phyloP scores from a whole-genome alignment of 1,140 invertebrate genomes.

The Drosophila santomea region DNA sequence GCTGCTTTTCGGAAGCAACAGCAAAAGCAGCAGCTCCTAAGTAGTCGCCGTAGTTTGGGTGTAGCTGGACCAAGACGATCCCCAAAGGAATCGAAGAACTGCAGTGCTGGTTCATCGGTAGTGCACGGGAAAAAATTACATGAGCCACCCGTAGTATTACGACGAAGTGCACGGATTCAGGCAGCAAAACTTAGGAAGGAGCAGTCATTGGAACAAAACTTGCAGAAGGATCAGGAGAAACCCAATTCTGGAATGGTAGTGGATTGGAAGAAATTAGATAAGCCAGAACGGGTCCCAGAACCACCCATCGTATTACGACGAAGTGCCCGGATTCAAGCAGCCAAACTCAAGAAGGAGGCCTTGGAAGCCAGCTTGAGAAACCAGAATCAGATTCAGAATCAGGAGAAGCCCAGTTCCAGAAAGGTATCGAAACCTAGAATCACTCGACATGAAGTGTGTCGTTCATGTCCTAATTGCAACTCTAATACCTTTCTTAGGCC shows the following conservation, averaged over 20 bases:
- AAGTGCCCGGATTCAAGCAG: not conserved
- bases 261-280: not conserved
- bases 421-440: not conserved
- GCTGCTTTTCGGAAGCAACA: not conserved
- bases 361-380: not conserved
- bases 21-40: not conserved
- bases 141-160: too few species aligned
- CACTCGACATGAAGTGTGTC: too few species aligned
- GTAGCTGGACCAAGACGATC: not conserved
- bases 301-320: not conserved
- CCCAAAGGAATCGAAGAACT: not conserved
- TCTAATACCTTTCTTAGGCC: not conserved
- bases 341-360: not conserved
- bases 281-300: not conserved
- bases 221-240: too few species aligned
- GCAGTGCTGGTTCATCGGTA: too few species aligned
- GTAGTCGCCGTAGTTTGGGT: not conserved
- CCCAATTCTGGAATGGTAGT: not conserved
- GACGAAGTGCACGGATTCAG: too few species aligned
- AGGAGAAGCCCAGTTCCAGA: not conserved
- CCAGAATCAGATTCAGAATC: too few species aligned
- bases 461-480: not conserved
- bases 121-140: too few species aligned
- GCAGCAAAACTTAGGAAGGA: too few species aligned
- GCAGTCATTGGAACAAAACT: too few species aligned